phyloP scores from a whole-genome alignment of 2,888 invertebrate genomes.

The Buathra laborator region DNA sequence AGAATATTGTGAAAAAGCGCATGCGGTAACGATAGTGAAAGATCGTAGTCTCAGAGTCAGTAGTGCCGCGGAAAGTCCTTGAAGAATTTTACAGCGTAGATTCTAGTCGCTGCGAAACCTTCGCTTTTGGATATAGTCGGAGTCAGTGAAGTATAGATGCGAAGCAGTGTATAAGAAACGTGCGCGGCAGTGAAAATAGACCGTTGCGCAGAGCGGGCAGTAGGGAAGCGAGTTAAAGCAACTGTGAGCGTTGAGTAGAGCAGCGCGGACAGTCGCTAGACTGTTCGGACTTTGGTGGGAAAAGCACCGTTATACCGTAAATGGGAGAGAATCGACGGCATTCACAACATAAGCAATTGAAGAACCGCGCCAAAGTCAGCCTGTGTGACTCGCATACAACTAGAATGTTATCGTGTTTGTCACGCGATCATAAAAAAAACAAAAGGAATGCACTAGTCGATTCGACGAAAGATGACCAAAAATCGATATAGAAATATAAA shows the following conservation, averaged over 20 bases:
- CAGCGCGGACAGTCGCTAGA: conserved; percentile 29
- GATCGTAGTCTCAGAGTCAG: background rate
- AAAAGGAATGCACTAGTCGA: background rate
- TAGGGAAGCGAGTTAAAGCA: conserved; percentile 13
- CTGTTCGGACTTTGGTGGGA: conserved; percentile 27
- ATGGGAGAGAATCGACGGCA: conserved; percentile 48
- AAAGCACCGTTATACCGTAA: conserved; percentile 54
- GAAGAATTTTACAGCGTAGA: conserved; percentile 2
- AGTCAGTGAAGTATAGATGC: conserved; percentile 11
- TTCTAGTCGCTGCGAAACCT: background rate
- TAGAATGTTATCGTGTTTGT: background rate
- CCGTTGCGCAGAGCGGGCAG: conserved; percentile 17
- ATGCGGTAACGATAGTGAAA: background rate
- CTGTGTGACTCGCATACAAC: conserved; percentile 42
- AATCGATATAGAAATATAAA: background rate
- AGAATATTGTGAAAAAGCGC: background rate
- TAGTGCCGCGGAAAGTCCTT: conserved; percentile 3
- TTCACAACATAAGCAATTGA: background rate
- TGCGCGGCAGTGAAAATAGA: conserved; percentile 39
- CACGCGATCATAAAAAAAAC: background rate
- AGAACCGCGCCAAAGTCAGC: conserved; percentile 6
- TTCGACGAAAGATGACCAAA: background rate
- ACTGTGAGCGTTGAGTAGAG: background rate
- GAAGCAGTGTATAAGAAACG: conserved; percentile 8
- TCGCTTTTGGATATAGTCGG: background rate